Evolutionary conservation across 2,113 vertebrate genomes (phyloP).

Genomic region (Bothrops jararaca): DNA sequence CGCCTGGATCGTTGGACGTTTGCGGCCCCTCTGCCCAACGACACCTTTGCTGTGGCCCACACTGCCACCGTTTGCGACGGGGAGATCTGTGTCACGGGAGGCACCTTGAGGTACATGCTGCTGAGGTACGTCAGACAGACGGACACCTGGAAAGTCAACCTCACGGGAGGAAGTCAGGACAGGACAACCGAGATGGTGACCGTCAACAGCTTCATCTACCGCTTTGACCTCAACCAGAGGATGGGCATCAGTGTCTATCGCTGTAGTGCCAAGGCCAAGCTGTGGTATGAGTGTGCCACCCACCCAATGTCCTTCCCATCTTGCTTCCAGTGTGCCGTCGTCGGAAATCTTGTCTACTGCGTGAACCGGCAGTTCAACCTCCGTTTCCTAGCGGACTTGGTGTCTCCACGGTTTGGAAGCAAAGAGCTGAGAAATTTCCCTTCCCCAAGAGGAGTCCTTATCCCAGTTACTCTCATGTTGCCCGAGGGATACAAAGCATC

Average conservation of each 20-base stretch:
- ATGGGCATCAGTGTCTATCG: slow-evolving; percentile 83
- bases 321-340: slow-evolving; percentile 75
- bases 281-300: slow-evolving; percentile 85
- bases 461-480: slow-evolving; percentile 78
- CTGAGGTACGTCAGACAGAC: slow-evolving; percentile 75
- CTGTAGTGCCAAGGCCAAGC: slow-evolving; percentile 76
- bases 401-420: slow-evolving; percentile 80
- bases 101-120: slow-evolving; percentile 79
- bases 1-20: slow-evolving; percentile 84
- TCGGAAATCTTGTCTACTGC: slow-evolving; percentile 79
- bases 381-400: slow-evolving; percentile 79
- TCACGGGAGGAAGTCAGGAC: slow-evolving; percentile 68
- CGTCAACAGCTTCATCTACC: slow-evolving; percentile 78
- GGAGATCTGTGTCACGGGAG: slow-evolving; percentile 86
- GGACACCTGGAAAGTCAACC: slow-evolving; percentile 74
- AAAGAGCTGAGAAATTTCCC: slow-evolving; percentile 75
- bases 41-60: slow-evolving; percentile 89
- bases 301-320: slow-evolving; percentile 55
- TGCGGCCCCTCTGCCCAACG: slow-evolving; percentile 79
- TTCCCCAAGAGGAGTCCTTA: slow-evolving; percentile 73
- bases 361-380: slow-evolving; percentile 75
- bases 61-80: slow-evolving; percentile 76
- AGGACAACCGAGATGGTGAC: slow-evolving; percentile 80
- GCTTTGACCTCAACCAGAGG: slow-evolving; percentile 80
- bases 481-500: slow-evolving; percentile 54